phyloP scores from a whole-genome alignment of 2,113 vertebrate genomes.

The Anarhynchus alexandrinus region DNA sequence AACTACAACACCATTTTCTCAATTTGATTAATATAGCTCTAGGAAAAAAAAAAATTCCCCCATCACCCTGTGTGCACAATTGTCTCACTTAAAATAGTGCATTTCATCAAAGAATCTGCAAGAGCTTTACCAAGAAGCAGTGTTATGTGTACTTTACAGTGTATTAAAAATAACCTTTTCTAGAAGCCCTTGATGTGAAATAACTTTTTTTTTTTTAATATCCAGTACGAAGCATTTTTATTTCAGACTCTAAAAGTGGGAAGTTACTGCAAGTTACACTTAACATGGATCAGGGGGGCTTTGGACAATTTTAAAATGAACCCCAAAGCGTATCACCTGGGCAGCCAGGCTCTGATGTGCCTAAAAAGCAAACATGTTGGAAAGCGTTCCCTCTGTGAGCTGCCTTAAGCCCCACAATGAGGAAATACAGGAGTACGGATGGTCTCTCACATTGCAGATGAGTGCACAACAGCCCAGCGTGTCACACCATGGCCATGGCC shows the following conservation, averaged over 20 bases:
- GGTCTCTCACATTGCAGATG: background rate
- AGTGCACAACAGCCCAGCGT: rapidly evolving
- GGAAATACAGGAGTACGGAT: background rate
- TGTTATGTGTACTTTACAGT: background rate
- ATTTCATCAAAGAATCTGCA: conserved; percentile 2
- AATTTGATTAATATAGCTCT: background rate
- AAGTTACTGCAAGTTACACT: background rate
- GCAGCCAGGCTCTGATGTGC: background rate
- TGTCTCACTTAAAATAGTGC: background rate
- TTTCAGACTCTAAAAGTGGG: background rate
- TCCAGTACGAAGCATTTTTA: background rate
- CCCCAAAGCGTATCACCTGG: background rate
- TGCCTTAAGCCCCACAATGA: background rate
- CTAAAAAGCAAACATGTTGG: background rate
- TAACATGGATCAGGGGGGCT: background rate
- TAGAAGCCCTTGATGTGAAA: background rate
- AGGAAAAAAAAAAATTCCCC: background rate
- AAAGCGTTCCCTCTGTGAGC: background rate
- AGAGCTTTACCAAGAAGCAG: background rate
- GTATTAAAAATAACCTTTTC: background rate
- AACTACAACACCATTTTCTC: background rate
- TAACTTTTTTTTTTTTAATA: background rate
- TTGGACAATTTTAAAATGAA: background rate
- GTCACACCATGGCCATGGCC: background rate
- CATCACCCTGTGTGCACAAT: background rate